A percentile compares a stretch with the other conserved stretches of the same genome.
phyloP scores from a whole-genome alignment of 1,140 invertebrate species.

The Camponotus pennsylvanicus region DNA sequence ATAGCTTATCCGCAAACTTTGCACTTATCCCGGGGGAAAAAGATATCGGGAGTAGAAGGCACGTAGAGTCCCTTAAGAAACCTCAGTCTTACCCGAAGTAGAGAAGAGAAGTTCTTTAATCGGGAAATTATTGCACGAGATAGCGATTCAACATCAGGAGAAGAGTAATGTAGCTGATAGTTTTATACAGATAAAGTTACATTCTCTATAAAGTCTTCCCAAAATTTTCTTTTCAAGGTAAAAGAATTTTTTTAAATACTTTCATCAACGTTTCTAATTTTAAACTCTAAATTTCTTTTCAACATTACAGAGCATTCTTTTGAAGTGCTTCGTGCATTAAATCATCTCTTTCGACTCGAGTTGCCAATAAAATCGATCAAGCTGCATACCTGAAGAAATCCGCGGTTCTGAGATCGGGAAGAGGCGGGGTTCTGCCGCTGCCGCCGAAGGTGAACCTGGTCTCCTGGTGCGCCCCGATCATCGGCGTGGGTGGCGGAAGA shows the following conservation, averaged over 20 bases:
- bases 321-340: not conserved
- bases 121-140: slow-evolving; percentile 3
- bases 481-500: slow-evolving; percentile 75
- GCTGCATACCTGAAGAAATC: slow-evolving; percentile 87
- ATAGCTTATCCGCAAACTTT: not conserved
- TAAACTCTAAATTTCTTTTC: not conserved
- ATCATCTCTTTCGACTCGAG: not conserved
- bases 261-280: not conserved
- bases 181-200: not conserved
- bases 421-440: slow-evolving; percentile 85
- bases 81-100: not conserved
- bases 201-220: not conserved
- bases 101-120: slow-evolving; percentile 4
- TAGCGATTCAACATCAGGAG: not conserved
- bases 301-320: not conserved
- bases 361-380: not conserved
- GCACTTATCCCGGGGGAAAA: slow-evolving; percentile 2
- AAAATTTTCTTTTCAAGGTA: not conserved
- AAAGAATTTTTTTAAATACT: not conserved
- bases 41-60: not conserved
- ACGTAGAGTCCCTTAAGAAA: slow-evolving; percentile 23
- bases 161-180: not conserved
- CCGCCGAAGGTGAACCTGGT: slow-evolving; percentile 84
- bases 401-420: slow-evolving; percentile 87
- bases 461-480: slow-evolving; percentile 78